These are phyloP conservation scores for Resseliella maxima DNA, from an alignment of 2,888 invertebrate genomes.

Conservation along the genomic window DNA sequence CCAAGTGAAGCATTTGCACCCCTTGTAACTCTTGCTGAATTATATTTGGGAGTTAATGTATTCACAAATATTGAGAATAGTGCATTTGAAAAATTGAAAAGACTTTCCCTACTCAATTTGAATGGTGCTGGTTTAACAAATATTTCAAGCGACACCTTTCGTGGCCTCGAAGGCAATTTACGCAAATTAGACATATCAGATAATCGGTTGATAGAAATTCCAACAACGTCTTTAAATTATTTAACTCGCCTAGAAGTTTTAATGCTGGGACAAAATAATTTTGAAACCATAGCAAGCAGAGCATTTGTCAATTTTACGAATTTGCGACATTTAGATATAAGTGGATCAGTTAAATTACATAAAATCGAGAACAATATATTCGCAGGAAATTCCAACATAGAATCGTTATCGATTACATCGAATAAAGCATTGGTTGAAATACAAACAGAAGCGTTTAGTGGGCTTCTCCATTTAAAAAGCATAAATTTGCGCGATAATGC, in stretches of 20 bases:
- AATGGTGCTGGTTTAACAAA: conserved; percentile 84
- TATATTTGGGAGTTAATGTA: conserved; percentile 85
- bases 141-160: conserved; percentile 80
- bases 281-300: conserved; percentile 75
- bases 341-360: conserved; percentile 79
- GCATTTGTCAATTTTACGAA: conserved; percentile 84
- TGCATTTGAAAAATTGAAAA: conserved; percentile 81
- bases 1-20: conserved; percentile 80
- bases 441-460: conserved; percentile 81
- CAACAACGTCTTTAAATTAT: conserved; percentile 78
- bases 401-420: conserved; percentile 79
- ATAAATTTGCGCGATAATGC: conserved; percentile 83
- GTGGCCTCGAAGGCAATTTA: conserved; percentile 79
- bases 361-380: conserved; percentile 83
- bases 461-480: conserved; percentile 81
- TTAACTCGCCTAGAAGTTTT: conserved; percentile 82
- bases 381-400: conserved; percentile 82
- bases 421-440: conserved; percentile 80
- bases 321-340: conserved; percentile 80
- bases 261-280: conserved; percentile 85
- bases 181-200: conserved; percentile 83
- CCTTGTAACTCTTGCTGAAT: conserved; percentile 82
- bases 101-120: conserved; percentile 80
- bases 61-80: conserved; percentile 81
- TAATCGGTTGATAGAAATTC: conserved; percentile 79